phyloP scores from a whole-genome alignment of 2,888 invertebrate species.

The Argyresthia albistria region DNA sequence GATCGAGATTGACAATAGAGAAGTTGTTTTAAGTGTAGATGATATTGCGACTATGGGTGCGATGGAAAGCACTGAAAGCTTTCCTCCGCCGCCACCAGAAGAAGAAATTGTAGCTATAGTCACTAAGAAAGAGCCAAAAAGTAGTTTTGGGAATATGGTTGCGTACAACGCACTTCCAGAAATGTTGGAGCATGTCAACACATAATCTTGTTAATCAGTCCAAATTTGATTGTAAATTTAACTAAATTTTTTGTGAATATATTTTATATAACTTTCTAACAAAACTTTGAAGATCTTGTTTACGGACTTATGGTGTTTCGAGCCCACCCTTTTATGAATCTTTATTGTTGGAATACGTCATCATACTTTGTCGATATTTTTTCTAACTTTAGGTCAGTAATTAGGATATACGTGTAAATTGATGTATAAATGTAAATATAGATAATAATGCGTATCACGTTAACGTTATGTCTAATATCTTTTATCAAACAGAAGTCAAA shows the following conservation, averaged over 20 bases:
- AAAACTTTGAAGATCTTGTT: too few relatives aligned
- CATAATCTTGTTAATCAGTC: constrained; percentile 13
- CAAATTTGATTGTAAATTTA: too few relatives aligned
- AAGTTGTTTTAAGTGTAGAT: constrained; percentile 63
- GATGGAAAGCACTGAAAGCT: constrained; percentile 42
- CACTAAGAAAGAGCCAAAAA: constrained; percentile 64
- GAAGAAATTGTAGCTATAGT: constrained; percentile 67
- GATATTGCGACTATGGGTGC: constrained; percentile 46
- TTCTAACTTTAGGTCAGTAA: too few relatives aligned
- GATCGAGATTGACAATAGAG: constrained; percentile 63
- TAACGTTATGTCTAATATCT: constrained; percentile 50
- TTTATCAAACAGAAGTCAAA: constrained; percentile 28
- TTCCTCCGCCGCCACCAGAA: constrained; percentile 52
- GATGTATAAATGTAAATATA: background rate
- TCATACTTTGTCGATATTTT: too few relatives aligned
- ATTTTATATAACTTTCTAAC: too few relatives aligned
- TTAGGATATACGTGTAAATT: background rate
- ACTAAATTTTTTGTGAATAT: too few relatives aligned
- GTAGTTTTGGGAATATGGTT: constrained; percentile 60
- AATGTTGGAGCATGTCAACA: constrained; percentile 61
- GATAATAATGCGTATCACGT: background rate
- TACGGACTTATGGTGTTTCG: too few relatives aligned
- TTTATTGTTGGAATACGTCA: too few relatives aligned
- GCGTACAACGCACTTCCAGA: constrained; percentile 66
- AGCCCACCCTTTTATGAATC: too few relatives aligned